These are phyloP conservation scores for Tricholauxania praeusta DNA, from an alignment of 2,888 invertebrate species.

Conservation along the genomic window DNA sequence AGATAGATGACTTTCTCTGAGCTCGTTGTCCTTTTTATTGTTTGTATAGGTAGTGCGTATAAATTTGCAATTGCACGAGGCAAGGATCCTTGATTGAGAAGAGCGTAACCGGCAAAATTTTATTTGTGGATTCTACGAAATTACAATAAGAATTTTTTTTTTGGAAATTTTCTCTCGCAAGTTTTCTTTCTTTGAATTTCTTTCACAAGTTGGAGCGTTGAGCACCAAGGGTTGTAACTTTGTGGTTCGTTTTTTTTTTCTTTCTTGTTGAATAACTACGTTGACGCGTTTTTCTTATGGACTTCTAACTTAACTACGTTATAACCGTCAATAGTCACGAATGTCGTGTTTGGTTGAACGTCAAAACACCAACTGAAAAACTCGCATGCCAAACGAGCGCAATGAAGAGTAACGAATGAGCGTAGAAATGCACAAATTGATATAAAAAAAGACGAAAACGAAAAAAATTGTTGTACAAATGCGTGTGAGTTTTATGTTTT, in stretches of 20 bases:
- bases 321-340: constrained; percentile 16
- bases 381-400: constrained; percentile 41
- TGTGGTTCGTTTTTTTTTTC: too few relatives aligned
- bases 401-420: constrained; percentile 44
- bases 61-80: too few relatives aligned
- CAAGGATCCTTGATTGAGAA: too few relatives aligned
- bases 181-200: neutral
- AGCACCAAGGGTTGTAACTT: too few relatives aligned
- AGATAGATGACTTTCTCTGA: too few relatives aligned
- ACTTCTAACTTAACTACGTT: neutral
- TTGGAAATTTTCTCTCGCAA: constrained; percentile 3
- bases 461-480: constrained; percentile 12
- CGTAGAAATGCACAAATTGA: constrained; percentile 24
- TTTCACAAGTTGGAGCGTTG: too few relatives aligned
- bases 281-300: neutral
- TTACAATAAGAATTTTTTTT: neutral
- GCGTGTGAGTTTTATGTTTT: constrained; percentile 13
- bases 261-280: too few relatives aligned
- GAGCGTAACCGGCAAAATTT: too few relatives aligned
- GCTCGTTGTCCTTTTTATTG: too few relatives aligned
- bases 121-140: too few relatives aligned
- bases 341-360: constrained; percentile 56
- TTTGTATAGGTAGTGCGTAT: too few relatives aligned
- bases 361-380: constrained; percentile 55
- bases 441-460: neutral